Percentiles rank a stretch among this genome's conserved stretches.
These are phyloP conservation scores for Chymomyza caudatula DNA, from an alignment of 2,888 invertebrate species.

Conservation along the genomic window DNA sequence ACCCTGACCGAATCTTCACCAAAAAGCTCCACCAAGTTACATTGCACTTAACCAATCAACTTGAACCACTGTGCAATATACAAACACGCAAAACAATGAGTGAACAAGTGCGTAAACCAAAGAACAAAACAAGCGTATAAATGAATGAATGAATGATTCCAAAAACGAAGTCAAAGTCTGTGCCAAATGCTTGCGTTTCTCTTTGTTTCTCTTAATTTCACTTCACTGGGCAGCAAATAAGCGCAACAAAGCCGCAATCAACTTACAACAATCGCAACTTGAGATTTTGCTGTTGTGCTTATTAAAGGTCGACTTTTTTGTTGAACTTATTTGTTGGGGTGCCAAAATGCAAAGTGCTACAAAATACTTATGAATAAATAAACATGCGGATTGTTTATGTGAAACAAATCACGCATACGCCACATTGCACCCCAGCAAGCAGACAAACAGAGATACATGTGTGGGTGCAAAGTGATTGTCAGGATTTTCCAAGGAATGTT, in stretches of 20 bases:
- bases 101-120: neutral
- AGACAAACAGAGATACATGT: neutral
- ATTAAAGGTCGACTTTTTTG: too few species aligned
- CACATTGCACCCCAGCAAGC: constrained; percentile 30
- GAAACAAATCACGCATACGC: constrained; percentile 52
- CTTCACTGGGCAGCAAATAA: constrained; percentile 14
- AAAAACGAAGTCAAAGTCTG: constrained; percentile 22
- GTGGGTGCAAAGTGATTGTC: constrained; percentile 38
- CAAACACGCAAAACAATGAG: neutral
- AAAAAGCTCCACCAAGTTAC: neutral
- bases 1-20: neutral
- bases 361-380: constrained; percentile 60
- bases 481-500: constrained; percentile 39
- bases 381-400: constrained; percentile 43
- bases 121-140: constrained; percentile 9
- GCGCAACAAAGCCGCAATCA: constrained; percentile 23
- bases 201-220: constrained; percentile 19
- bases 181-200: neutral
- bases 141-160: constrained; percentile 33
- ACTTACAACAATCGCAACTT: constrained; percentile 29
- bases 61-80: neutral
- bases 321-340: constrained; percentile 29
- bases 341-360: constrained; percentile 35
- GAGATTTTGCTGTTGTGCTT: constrained; percentile 23
- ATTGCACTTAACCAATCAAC: constrained; percentile 3